phyloP scores from a whole-genome alignment of 2,888 invertebrate genomes.

The Azorinus chamasolen region DNA sequence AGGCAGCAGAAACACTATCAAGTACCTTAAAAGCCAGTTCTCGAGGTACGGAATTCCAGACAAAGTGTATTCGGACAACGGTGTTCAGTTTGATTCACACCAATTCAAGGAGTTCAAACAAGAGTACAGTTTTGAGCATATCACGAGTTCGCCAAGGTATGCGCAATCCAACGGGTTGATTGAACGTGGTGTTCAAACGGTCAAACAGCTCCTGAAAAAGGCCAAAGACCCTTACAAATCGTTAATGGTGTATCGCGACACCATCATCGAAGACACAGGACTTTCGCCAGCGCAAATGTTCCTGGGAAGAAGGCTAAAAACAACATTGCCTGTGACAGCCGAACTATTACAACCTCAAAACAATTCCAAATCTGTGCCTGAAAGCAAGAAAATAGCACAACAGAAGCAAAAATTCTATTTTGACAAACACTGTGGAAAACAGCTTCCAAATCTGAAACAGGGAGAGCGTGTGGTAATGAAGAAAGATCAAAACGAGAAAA shows the following conservation, averaged over 20 bases:
- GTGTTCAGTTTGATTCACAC: conserved; percentile 8
- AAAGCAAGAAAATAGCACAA: conserved; percentile 14
- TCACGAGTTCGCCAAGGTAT: conserved; percentile 19
- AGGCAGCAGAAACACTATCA: not conserved
- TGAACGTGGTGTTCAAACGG: conserved; percentile 20
- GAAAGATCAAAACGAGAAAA: conserved; percentile 6
- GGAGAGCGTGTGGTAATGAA: conserved; percentile 2
- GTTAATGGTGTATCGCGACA: conserved; percentile 8
- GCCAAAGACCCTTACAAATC: conserved; percentile 20
- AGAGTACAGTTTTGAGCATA: conserved; percentile 12
- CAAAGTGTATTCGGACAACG: conserved; percentile 19
- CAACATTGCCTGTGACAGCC: conserved; percentile 21
- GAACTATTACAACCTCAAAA: conserved; percentile 24
- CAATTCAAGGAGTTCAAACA: not conserved
- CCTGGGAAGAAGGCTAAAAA: conserved; percentile 18
- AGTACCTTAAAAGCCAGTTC: conserved; percentile 19
- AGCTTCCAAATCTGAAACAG: not conserved
- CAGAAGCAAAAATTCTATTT: conserved; percentile 12
- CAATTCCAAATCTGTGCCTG: not conserved
- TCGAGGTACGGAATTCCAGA: conserved; percentile 27
- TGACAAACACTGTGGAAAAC: not conserved
- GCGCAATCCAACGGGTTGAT: conserved; percentile 13
- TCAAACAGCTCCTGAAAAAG: conserved; percentile 25
- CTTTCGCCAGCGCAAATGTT: conserved; percentile 18
- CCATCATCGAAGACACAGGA: conserved; percentile 6